Evolutionary conservation across 2,888 invertebrate genomes (phyloP).

Genomic region (Himalopsyche kuldschensis): DNA sequence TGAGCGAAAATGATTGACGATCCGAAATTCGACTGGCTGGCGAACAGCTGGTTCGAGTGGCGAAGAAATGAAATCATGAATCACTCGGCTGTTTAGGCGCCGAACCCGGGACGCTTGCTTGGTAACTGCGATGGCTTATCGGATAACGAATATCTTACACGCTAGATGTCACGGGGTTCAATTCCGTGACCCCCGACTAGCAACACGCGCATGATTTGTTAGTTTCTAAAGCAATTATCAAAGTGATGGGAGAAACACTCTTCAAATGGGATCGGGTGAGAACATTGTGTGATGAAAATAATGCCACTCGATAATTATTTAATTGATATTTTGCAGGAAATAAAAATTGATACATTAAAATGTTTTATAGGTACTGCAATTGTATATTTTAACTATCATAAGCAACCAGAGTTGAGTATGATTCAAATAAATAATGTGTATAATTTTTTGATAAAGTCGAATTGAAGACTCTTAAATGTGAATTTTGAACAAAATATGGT

Average conservation of each 20-base stretch:
- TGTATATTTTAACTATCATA: too few species aligned
- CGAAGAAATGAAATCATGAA: not conserved
- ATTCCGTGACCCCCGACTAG: constrained; percentile 7
- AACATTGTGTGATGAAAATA: not conserved
- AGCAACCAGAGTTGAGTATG: too few species aligned
- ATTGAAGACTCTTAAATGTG: too few species aligned
- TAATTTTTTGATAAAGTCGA: too few species aligned
- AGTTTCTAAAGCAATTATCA: constrained; percentile 8
- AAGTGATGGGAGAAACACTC: not conserved
- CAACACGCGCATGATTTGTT: not conserved
- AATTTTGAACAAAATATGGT: too few species aligned
- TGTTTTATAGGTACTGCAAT: too few species aligned
- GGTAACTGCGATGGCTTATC: constrained; percentile 18
- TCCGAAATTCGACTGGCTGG: not conserved
- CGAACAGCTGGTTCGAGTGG: not conserved
- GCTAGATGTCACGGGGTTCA: constrained; percentile 17
- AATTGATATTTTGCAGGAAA: too few species aligned
- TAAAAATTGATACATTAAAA: too few species aligned
- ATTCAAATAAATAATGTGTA: too few species aligned
- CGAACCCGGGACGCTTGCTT: not conserved
- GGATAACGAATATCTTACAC: constrained; percentile 10
- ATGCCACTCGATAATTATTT: not conserved
- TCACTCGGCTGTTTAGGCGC: not conserved
- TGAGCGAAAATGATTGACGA: not conserved
- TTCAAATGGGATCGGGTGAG: not conserved